A percentile compares a stretch with the other conserved stretches of the same genome.
These are phyloP conservation scores for Himalopsyche japonica DNA, from an alignment of 2,888 invertebrate species.

Conservation along the genomic window DNA sequence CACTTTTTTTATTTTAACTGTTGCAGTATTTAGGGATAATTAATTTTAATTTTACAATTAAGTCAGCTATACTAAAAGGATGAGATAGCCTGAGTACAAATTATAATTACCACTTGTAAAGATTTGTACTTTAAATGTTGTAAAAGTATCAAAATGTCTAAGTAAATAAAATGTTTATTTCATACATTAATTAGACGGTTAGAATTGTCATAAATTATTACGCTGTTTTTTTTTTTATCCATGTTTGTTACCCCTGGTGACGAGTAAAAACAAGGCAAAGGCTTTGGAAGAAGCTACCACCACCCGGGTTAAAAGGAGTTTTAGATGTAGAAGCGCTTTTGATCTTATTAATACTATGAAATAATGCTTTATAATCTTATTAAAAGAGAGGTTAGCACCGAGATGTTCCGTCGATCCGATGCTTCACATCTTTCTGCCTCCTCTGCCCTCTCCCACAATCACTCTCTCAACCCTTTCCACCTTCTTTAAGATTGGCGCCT, in stretches of 20 bases:
- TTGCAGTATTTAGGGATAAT: too few species aligned
- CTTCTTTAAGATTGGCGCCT: slow-evolving; percentile 3
- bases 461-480: slow-evolving; percentile 12
- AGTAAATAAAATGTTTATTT: too few species aligned
- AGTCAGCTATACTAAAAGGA: too few species aligned
- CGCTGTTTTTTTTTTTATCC: too few species aligned
- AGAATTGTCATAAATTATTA: too few species aligned
- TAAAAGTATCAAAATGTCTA: too few species aligned
- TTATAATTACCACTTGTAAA: too few species aligned
- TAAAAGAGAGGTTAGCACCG: slow-evolving; percentile 72
- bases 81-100: too few species aligned
- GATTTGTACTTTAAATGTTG: too few species aligned
- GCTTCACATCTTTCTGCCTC: slow-evolving; percentile 43
- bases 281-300: slow-evolving; percentile 1
- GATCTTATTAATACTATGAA: slow-evolving; percentile 77
- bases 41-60: too few species aligned
- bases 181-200: too few species aligned
- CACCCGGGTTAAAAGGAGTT: slow-evolving; percentile 60
- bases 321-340: slow-evolving; percentile 69
- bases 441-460: slow-evolving; percentile 18
- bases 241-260: background rate
- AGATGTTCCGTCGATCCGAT: slow-evolving; percentile 44
- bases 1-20: too few species aligned
- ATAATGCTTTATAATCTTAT: slow-evolving; percentile 77
- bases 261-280: background rate